phyloP scores from a whole-genome alignment of 92 coral and sea anemone species.

The Siderastrea radians region DNA sequence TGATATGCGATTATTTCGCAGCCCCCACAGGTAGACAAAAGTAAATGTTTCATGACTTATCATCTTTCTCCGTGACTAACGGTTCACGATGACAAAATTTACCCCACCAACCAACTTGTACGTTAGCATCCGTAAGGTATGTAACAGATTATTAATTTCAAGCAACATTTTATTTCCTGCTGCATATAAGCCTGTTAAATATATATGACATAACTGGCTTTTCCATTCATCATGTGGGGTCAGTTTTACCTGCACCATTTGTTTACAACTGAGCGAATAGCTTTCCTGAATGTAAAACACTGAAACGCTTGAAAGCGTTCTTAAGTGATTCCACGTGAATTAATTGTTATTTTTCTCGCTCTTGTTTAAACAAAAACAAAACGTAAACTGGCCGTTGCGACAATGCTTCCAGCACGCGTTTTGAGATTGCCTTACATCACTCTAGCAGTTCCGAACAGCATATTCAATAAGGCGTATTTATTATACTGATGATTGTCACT shows the following conservation, averaged over 20 bases:
- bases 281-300: background rate
- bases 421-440: background rate
- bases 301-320: constrained; percentile 23
- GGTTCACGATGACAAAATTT: background rate
- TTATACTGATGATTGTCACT: background rate
- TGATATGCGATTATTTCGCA: background rate
- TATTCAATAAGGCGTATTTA: background rate
- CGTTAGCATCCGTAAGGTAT: background rate
- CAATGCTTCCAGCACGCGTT: background rate
- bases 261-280: background rate
- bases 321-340: constrained; percentile 28
- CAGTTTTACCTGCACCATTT: background rate
- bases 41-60: background rate
- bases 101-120: background rate
- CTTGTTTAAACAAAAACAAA: background rate
- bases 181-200: no score
- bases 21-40: background rate
- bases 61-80: background rate
- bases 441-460: background rate
- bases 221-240: background rate
- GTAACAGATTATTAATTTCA: background rate
- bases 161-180: background rate
- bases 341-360: no score
- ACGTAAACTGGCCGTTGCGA: background rate
- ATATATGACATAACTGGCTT: no score